These are phyloP conservation scores for Aphrocallistes beatrix DNA, from an alignment of 37 sponge, comb jelly and placozoan species.

Conservation along the genomic window DNA sequence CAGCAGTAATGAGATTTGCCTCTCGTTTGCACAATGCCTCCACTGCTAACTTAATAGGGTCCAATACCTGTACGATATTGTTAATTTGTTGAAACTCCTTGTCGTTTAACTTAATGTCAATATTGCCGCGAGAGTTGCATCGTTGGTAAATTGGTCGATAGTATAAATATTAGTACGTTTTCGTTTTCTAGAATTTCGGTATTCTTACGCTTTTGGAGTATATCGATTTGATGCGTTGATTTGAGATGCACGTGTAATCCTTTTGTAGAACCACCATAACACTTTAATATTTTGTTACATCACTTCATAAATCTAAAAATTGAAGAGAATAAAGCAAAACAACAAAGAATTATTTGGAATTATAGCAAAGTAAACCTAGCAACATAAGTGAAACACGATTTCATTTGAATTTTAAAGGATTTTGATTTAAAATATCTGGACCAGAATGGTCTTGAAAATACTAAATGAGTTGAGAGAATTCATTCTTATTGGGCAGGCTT, in stretches of 20 bases:
- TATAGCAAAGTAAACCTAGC: too few relatives aligned
- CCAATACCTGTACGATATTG: background rate
- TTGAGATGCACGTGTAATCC: conserved; percentile 10
- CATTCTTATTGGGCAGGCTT: too few relatives aligned
- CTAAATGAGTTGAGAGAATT: too few relatives aligned
- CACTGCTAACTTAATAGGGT: conserved; percentile 13
- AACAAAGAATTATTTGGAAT: too few relatives aligned
- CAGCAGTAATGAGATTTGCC: conserved; percentile 19
- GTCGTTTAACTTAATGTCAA: conserved; percentile 20
- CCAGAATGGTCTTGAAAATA: too few relatives aligned
- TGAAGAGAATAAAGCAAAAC: too few relatives aligned
- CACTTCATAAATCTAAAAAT: too few relatives aligned
- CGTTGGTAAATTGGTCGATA: conserved; percentile 5
- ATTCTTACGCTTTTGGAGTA: conserved; percentile 5
- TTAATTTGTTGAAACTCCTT: conserved; percentile 19
- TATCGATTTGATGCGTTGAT: conserved; percentile 18
- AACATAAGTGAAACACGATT: too few relatives aligned
- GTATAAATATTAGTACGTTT: conserved; percentile 16
- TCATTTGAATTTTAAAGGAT: too few relatives aligned
- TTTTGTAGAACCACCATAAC: conserved; percentile 4
- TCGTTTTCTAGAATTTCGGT: conserved; percentile 13
- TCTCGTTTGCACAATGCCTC: background rate
- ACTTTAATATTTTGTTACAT: too few relatives aligned
- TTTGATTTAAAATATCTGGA: too few relatives aligned
- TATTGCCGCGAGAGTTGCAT: conserved; percentile 6